Evolutionary conservation across 2,113 vertebrate species (phyloP).

Genomic region (Micronisus gabar): DNA sequence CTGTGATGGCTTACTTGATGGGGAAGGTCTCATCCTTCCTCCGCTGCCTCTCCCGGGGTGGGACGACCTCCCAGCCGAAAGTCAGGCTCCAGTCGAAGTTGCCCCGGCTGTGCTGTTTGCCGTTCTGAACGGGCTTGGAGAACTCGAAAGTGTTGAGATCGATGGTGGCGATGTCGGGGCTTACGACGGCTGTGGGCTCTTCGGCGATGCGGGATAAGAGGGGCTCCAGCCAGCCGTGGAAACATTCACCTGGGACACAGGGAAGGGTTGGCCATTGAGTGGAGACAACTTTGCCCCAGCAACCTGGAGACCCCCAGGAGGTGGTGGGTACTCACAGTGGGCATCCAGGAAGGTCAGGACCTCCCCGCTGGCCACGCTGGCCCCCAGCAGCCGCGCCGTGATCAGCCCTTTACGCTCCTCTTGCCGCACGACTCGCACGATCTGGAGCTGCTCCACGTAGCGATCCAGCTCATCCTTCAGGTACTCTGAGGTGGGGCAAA

Average conservation of each 20-base stretch:
- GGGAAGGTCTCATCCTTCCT: conserved; percentile 94
- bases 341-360: conserved; percentile 93
- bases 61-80: conserved; percentile 90
- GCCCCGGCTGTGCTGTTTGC: conserved; percentile 84
- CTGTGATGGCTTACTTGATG: conserved; percentile 79
- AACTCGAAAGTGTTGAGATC: conserved; percentile 90
- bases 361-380: conserved; percentile 85
- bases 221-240: conserved; percentile 94
- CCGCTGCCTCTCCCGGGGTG: conserved; percentile 72
- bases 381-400: conserved; percentile 89
- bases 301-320: fast-evolving
- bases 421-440: conserved; percentile 89
- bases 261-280: neutral
- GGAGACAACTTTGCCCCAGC: fast-evolving
- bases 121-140: conserved; percentile 78
- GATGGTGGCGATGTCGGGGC: conserved; percentile 91
- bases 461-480: conserved; percentile 82
- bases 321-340: conserved; percentile 83
- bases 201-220: conserved; percentile 88
- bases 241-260: conserved; percentile 87
- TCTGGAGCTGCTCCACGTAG: conserved; percentile 81
- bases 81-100: conserved; percentile 96
- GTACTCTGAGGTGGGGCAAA: conserved; percentile 71
- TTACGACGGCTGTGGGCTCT: conserved; percentile 89
- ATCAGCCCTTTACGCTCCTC: conserved; percentile 90